Percentiles rank a stretch among this genome's conserved stretches.
Conservation (phyloP, 53 echinoderm and acorn worm species). For the Echinometra lucunter region DNA sequence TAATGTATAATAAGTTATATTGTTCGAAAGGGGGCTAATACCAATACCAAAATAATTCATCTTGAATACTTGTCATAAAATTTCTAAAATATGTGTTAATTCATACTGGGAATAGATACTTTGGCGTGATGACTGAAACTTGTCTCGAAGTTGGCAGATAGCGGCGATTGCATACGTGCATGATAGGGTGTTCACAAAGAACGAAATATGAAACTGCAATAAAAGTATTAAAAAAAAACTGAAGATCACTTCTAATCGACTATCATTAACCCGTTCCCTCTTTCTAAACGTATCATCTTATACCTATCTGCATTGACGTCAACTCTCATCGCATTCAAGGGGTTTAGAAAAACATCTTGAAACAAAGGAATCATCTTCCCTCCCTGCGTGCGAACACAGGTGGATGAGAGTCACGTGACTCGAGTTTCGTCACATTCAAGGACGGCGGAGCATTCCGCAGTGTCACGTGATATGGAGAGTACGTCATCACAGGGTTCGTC, state of each 20-base stretch:
- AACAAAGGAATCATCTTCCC: constrained; percentile 47
- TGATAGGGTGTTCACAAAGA: neutral
- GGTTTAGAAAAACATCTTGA: constrained; percentile 35
- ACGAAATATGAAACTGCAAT: neutral
- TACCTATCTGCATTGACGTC: neutral
- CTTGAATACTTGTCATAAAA: neutral
- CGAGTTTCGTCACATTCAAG: constrained; percentile 37
- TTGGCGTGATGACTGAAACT: neutral
- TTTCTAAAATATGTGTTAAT: neutral
- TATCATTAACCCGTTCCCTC: neutral
- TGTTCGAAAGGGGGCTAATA: neutral
- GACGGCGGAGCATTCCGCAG: constrained; percentile 23
- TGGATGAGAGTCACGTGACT: constrained; percentile 54
- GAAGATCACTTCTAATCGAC: neutral
- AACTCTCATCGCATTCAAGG: neutral
- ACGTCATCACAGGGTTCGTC: neutral
- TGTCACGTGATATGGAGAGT: constrained; percentile 13
- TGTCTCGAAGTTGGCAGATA: neutral
- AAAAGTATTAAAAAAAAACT: neutral
- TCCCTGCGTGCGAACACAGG: constrained; percentile 39
- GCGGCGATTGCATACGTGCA: neutral
- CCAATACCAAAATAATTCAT: neutral
- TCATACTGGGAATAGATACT: neutral
- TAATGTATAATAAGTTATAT: neutral
- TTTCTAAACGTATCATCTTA: neutral